These are phyloP conservation scores for Esox masquinongy DNA, from an alignment of 2,797 vertebrate species.

Conservation along the genomic window DNA sequence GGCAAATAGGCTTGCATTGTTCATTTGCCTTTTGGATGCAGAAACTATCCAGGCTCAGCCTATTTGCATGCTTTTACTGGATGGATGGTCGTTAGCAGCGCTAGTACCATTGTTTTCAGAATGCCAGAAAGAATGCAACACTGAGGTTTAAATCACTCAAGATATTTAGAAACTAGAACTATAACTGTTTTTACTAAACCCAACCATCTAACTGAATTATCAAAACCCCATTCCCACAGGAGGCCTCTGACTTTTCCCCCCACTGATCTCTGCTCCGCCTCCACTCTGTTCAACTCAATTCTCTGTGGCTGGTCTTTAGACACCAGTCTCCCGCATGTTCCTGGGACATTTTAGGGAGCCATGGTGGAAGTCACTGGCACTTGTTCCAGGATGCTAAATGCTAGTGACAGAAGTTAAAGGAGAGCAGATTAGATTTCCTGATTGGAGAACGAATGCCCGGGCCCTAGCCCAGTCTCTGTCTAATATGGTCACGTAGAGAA, in stretches of 20 bases:
- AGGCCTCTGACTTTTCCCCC: constrained; percentile 6
- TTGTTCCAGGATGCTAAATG: constrained; percentile 77
- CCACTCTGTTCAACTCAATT: constrained; percentile 23
- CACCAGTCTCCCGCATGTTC: constrained; percentile 65
- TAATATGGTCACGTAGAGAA: constrained; percentile 99
- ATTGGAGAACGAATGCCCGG: constrained; percentile 90
- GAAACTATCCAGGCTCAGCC: constrained; percentile 60
- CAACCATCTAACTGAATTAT: constrained; percentile 45
- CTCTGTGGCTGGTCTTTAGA: constrained; percentile 61
- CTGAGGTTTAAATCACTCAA: constrained; percentile 12
- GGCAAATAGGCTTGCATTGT: constrained; percentile 64
- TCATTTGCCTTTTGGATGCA: constrained; percentile 69
- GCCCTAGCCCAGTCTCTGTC: constrained; percentile 90
- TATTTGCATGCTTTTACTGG: constrained; percentile 72
- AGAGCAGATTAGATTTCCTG: constrained; percentile 92
- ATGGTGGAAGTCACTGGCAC: constrained; percentile 69
- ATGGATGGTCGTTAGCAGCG: constrained; percentile 44
- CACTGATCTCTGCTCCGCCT: background rate
- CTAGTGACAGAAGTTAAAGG: constrained; percentile 92
- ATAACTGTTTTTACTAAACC: constrained; percentile 41
- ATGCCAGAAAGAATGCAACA: constrained; percentile 23
- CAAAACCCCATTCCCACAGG: background rate
- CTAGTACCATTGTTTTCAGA: constrained; percentile 61
- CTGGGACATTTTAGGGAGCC: constrained; percentile 71
- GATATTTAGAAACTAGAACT: constrained; percentile 40